Conservation (phyloP, 2,888 invertebrate species). For the Tethea ocularis region DNA sequence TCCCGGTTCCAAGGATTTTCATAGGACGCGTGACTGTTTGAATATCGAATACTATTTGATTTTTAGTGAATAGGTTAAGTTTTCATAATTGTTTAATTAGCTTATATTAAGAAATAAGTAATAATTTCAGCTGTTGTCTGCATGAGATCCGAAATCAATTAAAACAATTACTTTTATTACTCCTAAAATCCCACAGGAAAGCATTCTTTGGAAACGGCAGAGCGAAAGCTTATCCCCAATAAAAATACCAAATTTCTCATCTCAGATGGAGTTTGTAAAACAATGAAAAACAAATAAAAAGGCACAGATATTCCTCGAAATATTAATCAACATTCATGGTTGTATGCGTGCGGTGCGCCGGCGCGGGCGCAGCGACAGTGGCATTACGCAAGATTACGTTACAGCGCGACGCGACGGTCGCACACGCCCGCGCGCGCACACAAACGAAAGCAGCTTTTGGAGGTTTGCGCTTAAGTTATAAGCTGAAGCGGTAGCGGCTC, state of each 20-base stretch:
- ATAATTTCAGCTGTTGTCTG: no score
- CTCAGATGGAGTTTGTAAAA: background rate
- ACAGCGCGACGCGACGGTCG: constrained; percentile 39
- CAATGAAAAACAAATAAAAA: background rate
- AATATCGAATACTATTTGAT: background rate
- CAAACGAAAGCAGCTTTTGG: constrained; percentile 55
- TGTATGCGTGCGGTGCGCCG: constrained; percentile 25
- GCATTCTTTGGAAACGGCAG: background rate
- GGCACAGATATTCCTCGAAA: constrained; percentile 12
- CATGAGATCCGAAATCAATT: no score
- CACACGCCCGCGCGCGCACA: constrained; percentile 47
- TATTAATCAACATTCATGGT: constrained; percentile 40
- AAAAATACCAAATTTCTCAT: background rate
- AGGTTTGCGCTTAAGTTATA: constrained; percentile 33
- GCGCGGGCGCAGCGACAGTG: constrained; percentile 43
- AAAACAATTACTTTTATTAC: no score
- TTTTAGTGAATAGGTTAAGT: background rate
- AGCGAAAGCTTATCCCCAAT: background rate
- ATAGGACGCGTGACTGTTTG: background rate
- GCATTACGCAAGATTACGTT: constrained; percentile 71
- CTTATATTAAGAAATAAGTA: background rate
- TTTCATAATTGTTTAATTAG: background rate
- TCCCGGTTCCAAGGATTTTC: constrained; percentile 1
- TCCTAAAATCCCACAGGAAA: no score
- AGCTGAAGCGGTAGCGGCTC: constrained; percentile 41